Evolutionary conservation across 2,888 invertebrate species (phyloP).

Genomic region (Hirtodrosophila duncani): DNA sequence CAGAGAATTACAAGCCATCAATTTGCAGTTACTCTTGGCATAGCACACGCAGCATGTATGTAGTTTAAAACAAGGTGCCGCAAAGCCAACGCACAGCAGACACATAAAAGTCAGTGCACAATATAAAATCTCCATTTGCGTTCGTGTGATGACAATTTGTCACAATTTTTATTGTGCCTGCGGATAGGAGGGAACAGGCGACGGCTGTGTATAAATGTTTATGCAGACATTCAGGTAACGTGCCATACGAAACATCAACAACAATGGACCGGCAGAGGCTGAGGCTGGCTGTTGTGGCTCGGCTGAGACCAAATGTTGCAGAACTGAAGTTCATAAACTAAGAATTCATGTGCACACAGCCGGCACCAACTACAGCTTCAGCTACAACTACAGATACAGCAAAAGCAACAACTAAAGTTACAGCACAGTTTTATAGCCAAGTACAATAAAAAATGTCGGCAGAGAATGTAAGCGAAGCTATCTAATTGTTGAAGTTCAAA

Average conservation of each 20-base stretch:
- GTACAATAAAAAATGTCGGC: background rate
- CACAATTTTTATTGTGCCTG: conserved; percentile 61
- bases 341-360: conserved; percentile 60
- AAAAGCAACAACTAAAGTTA: conserved; percentile 14
- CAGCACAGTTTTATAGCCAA: conserved; percentile 16
- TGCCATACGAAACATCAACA: conserved; percentile 54
- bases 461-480: background rate
- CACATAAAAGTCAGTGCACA: conserved; percentile 54
- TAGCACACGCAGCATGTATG: too few relatives aligned
- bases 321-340: conserved; percentile 62
- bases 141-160: conserved; percentile 63
- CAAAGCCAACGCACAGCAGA: background rate
- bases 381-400: conserved; percentile 31
- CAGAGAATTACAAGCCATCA: too few relatives aligned
- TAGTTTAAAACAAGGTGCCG: conserved; percentile 4
- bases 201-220: background rate
- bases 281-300: background rate
- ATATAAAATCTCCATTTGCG: conserved; percentile 57
- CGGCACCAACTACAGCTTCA: conserved; percentile 15
- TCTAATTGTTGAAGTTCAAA: accelerated
- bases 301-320: conserved; percentile 41
- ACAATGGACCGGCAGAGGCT: conserved; percentile 4
- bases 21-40: too few relatives aligned
- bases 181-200: background rate
- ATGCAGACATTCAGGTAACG: conserved; percentile 60